phyloP scores from a whole-genome alignment of 2,888 invertebrate genomes.

The Hermaeophaga mercurialis region DNA sequence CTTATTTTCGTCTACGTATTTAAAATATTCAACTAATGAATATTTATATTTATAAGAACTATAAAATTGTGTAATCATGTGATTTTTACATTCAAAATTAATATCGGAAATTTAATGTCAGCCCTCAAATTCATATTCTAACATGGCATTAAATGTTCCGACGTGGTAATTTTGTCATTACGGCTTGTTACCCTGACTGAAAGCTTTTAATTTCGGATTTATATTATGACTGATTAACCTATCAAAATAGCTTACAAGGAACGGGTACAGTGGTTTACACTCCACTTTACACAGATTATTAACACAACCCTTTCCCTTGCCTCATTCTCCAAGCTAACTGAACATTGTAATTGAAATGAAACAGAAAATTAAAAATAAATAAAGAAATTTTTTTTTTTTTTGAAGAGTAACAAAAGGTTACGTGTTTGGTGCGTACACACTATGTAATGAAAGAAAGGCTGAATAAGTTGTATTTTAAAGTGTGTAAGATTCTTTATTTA shows the following conservation, averaged over 20 bases:
- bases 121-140: constrained; percentile 22
- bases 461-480: no score
- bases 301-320: constrained; percentile 35
- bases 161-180: constrained; percentile 41
- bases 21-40: no score
- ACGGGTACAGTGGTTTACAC: constrained; percentile 40
- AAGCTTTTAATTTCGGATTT: constrained; percentile 43
- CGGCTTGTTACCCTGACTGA: constrained; percentile 40
- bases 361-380: no score
- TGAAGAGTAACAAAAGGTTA: no score
- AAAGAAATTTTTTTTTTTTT: no score
- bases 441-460: no score
- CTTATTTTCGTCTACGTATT: no score
- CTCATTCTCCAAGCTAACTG: neutral
- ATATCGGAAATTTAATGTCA: constrained; percentile 9
- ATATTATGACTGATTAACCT: constrained; percentile 46
- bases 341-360: neutral
- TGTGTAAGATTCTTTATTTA: no score
- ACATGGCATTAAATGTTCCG: constrained; percentile 34
- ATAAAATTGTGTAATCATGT: no score
- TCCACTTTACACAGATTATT: constrained; percentile 40
- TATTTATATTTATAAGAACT: no score
- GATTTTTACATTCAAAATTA: no score
- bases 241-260: constrained; percentile 37
- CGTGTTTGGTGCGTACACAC: no score